Percentiles rank a stretch among this genome's conserved stretches.
phyloP scores from a whole-genome alignment of 2,888 invertebrate species.

The Hecatera dysodea region DNA sequence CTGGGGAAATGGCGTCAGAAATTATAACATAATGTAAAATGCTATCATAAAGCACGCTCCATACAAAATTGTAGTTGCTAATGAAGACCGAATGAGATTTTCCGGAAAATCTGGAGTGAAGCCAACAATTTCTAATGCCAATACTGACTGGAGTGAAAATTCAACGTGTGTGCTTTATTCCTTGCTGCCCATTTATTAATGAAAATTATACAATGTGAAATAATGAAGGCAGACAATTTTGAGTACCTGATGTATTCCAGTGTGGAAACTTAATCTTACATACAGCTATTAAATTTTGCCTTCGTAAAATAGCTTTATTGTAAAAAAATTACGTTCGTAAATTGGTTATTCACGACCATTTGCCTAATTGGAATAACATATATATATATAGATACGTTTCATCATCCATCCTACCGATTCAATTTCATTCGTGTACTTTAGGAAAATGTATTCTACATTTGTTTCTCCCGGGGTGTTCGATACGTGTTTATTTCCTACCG shows the following conservation, averaged over 20 bases:
- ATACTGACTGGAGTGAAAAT: constrained; percentile 43
- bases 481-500: constrained; percentile 62
- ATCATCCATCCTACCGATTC: neutral
- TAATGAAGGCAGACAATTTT: neutral
- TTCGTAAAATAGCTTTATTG: too few species aligned
- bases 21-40: constrained; percentile 47
- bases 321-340: too few species aligned
- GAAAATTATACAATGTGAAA: constrained; percentile 11
- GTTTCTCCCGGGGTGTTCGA: constrained; percentile 42
- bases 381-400: too few species aligned
- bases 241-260: neutral
- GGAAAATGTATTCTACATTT: constrained; percentile 60
- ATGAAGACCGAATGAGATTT: constrained; percentile 61
- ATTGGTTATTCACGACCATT: neutral
- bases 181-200: constrained; percentile 19
- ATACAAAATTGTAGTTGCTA: constrained; percentile 52
- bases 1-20: constrained; percentile 26
- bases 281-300: too few species aligned
- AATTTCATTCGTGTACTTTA: constrained; percentile 38
- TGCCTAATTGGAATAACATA: neutral
- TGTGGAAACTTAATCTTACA: neutral
- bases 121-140: constrained; percentile 62
- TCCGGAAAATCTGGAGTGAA: constrained; percentile 56
- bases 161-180: constrained; percentile 36
- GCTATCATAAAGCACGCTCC: constrained; percentile 36